Evolutionary conservation across 2,888 invertebrate species (phyloP).

Genomic region (Drosophila mimica): DNA sequence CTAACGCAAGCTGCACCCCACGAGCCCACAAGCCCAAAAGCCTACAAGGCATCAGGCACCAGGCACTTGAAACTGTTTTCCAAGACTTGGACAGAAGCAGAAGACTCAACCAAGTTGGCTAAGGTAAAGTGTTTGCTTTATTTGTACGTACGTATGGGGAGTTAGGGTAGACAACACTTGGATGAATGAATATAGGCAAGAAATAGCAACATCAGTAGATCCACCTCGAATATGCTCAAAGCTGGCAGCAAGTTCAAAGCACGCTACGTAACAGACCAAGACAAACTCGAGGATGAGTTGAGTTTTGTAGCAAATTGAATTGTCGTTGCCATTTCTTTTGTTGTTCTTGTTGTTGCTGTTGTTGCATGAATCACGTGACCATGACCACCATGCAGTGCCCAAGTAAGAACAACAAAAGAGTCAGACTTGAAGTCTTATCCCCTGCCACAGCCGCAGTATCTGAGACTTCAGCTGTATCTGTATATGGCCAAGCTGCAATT

Average conservation of each 20-base stretch:
- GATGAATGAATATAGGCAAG: conserved; percentile 72
- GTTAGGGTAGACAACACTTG: conserved; percentile 55
- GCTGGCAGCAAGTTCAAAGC: conserved; percentile 72
- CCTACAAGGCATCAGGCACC: conserved; percentile 36
- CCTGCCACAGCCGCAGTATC: conserved; percentile 18
- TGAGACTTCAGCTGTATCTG: conserved; percentile 23
- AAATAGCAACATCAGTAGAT: conserved; percentile 21
- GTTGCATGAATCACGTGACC: conserved; percentile 83
- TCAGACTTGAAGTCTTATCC: conserved; percentile 32
- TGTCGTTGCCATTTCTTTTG: conserved; percentile 42
- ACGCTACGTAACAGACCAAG: conserved; percentile 75
- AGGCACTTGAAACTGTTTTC: conserved; percentile 77
- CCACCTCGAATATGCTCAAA: conserved; percentile 56
- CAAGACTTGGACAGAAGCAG: conserved; percentile 46
- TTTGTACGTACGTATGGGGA: conserved; percentile 19
- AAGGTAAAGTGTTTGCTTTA: conserved; percentile 69
- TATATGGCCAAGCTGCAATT: conserved; percentile 77
- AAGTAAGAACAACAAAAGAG: conserved; percentile 65
- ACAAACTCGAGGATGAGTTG: conserved; percentile 66
- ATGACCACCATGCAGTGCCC: conserved; percentile 75
- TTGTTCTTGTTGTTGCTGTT: conserved; percentile 44
- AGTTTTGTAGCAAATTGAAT: conserved; percentile 37
- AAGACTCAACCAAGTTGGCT: conserved; percentile 54
- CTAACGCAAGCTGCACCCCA: conserved; percentile 51
- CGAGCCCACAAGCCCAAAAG: conserved; percentile 35